Base-by-base conservation (phyloP, 2,888 invertebrate species). In the Cordylochernes scorpioides region DNA sequence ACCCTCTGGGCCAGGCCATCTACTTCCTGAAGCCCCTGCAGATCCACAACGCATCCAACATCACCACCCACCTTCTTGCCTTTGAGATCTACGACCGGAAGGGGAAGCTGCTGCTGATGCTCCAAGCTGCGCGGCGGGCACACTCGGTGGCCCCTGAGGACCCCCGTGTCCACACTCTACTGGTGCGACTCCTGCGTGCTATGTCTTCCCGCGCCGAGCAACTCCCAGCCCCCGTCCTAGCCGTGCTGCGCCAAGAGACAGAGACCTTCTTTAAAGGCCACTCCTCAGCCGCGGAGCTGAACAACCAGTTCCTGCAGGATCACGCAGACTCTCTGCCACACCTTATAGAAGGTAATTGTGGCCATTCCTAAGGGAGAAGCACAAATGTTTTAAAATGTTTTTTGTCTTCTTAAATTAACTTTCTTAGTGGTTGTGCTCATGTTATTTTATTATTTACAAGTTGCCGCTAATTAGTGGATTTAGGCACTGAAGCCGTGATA, bases 41-140 rank as follows among this genome's bases (percentile, higher is more conserved):
- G 55, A 65, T 67, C 41, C 63, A 91, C 47, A 78, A 78, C 42
- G 67, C 74, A 37, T 65, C 80, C 49, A 67, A 69, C 52, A 74
- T 91, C 61, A 80, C 88, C 49, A 91, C 88, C 47, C 86, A 94
- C 64, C 64, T 88, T 48, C 68, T 88, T 67, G 88, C 91, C 48
- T 94, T 88, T 55, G 88, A 94, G 65, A 80, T 97, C 46, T 97
- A 88, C 58, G 73, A 65, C 56, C 72, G 91, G 49, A 91, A 88
- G 71, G 77, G 67, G 46, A 82, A 80, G 57, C 67, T 78, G 28
- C 61, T 94, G 35, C 60, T 91, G 44, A 91, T 94, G 88, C 63
- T 94, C 46, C 86, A 88, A 57, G 82, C 86, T 44, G 65, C 94
- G 51, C 86, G 78, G 52, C 68, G 88, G 32, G 88, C 86, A 22